phyloP scores from a whole-genome alignment of 2,797 vertebrate species.

The Amblyraja radiata region DNA sequence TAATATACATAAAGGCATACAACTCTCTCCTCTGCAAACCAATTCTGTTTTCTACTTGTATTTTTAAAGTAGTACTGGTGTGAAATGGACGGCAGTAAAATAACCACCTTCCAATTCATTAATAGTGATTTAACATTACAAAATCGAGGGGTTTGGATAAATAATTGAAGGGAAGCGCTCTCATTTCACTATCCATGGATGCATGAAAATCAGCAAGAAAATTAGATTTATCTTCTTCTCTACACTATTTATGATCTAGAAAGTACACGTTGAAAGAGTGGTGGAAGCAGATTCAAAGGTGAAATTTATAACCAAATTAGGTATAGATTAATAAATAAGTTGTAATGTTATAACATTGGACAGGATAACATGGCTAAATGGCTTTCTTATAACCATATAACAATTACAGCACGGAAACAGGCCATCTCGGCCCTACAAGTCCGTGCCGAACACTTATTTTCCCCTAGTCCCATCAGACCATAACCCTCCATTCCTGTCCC shows the following conservation, averaged over 20 bases:
- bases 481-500: too few species aligned
- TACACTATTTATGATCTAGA: background rate
- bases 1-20: background rate
- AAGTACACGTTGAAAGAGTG: background rate
- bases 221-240: background rate
- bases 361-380: background rate
- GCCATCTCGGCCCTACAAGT: too few species aligned
- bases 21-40: background rate
- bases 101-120: background rate
- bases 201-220: background rate
- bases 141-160: background rate
- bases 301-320: background rate
- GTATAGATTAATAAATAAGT: background rate
- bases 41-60: background rate
- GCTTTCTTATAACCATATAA: background rate
- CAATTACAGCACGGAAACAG: too few species aligned
- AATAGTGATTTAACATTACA: too few species aligned
- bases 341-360: background rate
- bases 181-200: background rate
- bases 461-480: too few species aligned
- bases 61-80: background rate
- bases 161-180: background rate
- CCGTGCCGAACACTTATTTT: too few species aligned
- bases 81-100: background rate
- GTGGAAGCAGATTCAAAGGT: background rate